Percentiles rank a stretch among this genome's conserved stretches.
These are phyloP conservation scores for Cephus sareptanus DNA, from an alignment of 2,888 invertebrate genomes.

Conservation along the genomic window DNA sequence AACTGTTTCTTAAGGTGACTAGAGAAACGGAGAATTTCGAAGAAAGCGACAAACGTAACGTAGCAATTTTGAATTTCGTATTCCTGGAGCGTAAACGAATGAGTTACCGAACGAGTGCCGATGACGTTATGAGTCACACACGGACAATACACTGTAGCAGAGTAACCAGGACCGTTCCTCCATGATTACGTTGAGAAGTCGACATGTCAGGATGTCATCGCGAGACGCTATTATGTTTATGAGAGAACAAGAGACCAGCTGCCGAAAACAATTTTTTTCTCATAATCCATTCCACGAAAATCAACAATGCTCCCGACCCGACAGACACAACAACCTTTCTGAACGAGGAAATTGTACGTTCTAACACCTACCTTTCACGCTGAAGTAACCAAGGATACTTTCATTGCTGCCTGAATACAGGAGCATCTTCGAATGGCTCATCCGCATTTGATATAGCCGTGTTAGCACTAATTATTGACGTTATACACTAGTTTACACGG, in stretches of 20 bases:
- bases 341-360: neutral
- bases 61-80: neutral
- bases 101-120: neutral
- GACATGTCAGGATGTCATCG: neutral
- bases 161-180: neutral
- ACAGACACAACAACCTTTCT: neutral
- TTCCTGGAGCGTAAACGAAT: neutral
- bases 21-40: neutral
- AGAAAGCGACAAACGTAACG: neutral
- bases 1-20: neutral
- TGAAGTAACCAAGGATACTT: conserved; percentile 56
- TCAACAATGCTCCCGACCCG: neutral
- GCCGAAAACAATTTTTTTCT: neutral
- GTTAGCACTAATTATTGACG: neutral
- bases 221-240: neutral
- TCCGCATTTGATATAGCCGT: neutral
- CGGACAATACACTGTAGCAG: neutral
- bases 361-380: conserved; percentile 46
- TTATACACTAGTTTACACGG: neutral
- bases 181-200: neutral
- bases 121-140: neutral
- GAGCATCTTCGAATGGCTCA: conserved; percentile 44
- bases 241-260: neutral
- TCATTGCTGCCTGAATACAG: conserved; percentile 56
- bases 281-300: neutral